Conservation (phyloP, 2,888 invertebrate species). For the Cryptus armator region DNA sequence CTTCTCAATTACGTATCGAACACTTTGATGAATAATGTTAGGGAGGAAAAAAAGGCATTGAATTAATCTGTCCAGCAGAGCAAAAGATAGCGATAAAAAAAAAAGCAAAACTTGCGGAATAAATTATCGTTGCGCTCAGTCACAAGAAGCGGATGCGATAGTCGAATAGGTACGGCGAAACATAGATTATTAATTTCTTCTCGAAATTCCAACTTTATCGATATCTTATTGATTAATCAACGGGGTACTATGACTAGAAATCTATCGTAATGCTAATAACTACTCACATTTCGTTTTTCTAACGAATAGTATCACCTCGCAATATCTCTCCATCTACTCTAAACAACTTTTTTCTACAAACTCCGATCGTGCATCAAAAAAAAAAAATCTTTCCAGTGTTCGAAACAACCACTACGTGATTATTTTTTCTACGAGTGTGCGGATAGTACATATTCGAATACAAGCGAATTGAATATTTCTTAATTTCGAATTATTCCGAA, state of each 20-base stretch:
- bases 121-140: constrained; percentile 21
- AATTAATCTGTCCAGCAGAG: constrained; percentile 20
- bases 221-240: neutral
- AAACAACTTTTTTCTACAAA: constrained; percentile 35
- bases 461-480: too few relatives aligned
- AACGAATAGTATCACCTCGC: constrained; percentile 43
- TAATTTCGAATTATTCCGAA: too few relatives aligned
- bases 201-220: constrained; percentile 8
- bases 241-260: constrained; percentile 8
- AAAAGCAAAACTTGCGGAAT: constrained; percentile 15
- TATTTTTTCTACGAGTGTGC: neutral
- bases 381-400: constrained; percentile 35
- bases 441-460: too few relatives aligned
- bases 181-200: constrained; percentile 30
- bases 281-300: constrained; percentile 57
- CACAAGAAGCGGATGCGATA: constrained; percentile 39
- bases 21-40: neutral
- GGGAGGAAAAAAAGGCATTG: neutral
- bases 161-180: constrained; percentile 25
- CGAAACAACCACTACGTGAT: constrained; percentile 27
- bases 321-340: constrained; percentile 2
- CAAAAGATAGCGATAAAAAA: constrained; percentile 22
- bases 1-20: constrained; percentile 1
- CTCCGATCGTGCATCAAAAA: constrained; percentile 57
- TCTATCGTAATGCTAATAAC: constrained; percentile 35